phyloP scores from a whole-genome alignment of 2,888 invertebrate genomes.

The Itoplectis maculator region DNA sequence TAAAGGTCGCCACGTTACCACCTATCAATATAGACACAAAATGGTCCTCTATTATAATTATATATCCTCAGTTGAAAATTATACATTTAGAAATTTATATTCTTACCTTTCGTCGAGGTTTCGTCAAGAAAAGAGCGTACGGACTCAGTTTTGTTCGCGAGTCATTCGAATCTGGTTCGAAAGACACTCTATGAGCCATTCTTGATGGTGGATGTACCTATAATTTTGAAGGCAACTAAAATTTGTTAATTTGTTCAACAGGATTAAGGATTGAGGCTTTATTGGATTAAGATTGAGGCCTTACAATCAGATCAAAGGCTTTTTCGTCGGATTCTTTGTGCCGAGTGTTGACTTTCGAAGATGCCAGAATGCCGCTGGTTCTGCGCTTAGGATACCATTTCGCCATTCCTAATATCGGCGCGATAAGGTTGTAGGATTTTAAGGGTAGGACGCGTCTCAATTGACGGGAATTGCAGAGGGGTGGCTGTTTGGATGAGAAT shows the following conservation, averaged over 20 bases:
- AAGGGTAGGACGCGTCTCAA: slow-evolving; percentile 75
- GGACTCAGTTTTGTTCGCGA: slow-evolving; percentile 72
- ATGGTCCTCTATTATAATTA: no score
- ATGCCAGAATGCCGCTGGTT: neutral
- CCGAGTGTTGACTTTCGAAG: slow-evolving; percentile 4
- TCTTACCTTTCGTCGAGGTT: slow-evolving; percentile 78
- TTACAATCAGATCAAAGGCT: slow-evolving; percentile 68
- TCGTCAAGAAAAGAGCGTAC: slow-evolving; percentile 78
- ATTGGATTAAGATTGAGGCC: no score
- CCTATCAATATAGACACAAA: no score
- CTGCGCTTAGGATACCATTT: slow-evolving; percentile 65
- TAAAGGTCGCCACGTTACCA: slow-evolving; percentile 79
- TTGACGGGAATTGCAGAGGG: slow-evolving; percentile 74
- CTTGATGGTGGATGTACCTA: slow-evolving; percentile 79
- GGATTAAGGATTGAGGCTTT: neutral
- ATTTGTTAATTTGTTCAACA: neutral
- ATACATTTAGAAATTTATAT: no score
- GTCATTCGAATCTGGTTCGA: slow-evolving; percentile 40
- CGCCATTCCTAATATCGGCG: slow-evolving; percentile 78
- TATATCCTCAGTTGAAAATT: no score
- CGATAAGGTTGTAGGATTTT: slow-evolving; percentile 77
- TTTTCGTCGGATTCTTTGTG: slow-evolving; percentile 33
- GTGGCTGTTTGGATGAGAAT: slow-evolving; percentile 78
- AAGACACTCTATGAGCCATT: slow-evolving; percentile 45
- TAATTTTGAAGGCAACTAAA: neutral